Conservation (phyloP, 2,888 invertebrate genomes). For the Scaeva pyrastri region DNA sequence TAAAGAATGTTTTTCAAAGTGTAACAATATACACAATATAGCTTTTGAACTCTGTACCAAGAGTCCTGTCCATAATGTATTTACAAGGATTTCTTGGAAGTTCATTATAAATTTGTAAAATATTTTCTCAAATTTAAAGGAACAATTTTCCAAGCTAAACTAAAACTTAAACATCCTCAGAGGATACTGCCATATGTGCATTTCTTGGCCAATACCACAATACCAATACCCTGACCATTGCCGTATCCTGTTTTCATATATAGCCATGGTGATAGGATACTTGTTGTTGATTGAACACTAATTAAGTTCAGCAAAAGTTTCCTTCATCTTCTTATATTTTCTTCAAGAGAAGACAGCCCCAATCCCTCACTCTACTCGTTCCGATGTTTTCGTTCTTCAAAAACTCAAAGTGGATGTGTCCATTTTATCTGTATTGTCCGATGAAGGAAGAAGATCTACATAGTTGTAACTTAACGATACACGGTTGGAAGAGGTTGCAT, state of each 20-base stretch:
- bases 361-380: background rate
- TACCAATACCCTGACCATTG: conserved; percentile 52
- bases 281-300: conserved; percentile 84
- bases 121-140: conserved; percentile 60
- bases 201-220: conserved; percentile 54
- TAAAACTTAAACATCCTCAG: conserved; percentile 62
- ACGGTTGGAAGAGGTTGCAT: conserved; percentile 62
- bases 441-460: conserved; percentile 45
- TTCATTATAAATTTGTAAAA: conserved; percentile 62
- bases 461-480: conserved; percentile 38
- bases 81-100: conserved; percentile 36
- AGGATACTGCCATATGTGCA: conserved; percentile 64
- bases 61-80: conserved; percentile 40
- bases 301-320: conserved; percentile 80
- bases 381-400: conserved; percentile 34
- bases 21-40: conserved; percentile 32
- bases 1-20: conserved; percentile 23
- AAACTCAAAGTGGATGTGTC: conserved; percentile 60
- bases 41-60: conserved; percentile 33
- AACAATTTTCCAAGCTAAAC: conserved; percentile 60
- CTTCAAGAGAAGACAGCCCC: conserved; percentile 22
- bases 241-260: conserved; percentile 48
- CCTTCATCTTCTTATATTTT: conserved; percentile 53
- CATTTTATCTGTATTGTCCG: conserved; percentile 64
- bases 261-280: conserved; percentile 73